These are phyloP conservation scores for Monochamus saltuarius DNA, from an alignment of 1,140 invertebrate species.

Conservation along the genomic window DNA sequence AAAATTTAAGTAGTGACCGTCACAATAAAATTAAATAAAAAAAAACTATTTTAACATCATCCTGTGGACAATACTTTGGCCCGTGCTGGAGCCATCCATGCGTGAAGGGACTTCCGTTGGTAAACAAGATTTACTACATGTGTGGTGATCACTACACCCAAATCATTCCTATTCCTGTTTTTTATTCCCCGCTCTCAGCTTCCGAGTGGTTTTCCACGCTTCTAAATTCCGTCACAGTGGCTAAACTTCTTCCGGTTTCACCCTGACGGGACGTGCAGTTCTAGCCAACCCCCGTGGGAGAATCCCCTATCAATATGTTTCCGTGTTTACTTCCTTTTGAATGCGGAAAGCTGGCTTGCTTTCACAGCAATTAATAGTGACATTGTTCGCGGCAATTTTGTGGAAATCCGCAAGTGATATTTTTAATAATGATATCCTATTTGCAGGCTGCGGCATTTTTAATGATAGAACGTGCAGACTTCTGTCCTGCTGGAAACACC, in stretches of 20 bases:
- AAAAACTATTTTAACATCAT: background rate
- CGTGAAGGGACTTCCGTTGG: conserved; percentile 19
- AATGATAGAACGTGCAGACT: too few species aligned
- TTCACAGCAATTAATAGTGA: background rate
- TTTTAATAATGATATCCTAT: too few species aligned
- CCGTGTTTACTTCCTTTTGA: background rate
- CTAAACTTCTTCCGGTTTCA: conserved; percentile 27
- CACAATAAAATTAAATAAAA: too few species aligned
- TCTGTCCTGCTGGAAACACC: too few species aligned
- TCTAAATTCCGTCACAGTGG: conserved; percentile 33
- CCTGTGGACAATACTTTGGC: conserved; percentile 3
- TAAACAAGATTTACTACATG: conserved; percentile 8
- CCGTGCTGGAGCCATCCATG: conserved; percentile 17
- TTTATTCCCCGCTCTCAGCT: background rate
- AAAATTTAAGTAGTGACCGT: too few species aligned
- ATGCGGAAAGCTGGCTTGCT: background rate
- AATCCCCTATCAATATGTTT: background rate
- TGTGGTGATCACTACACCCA: conserved; percentile 10
- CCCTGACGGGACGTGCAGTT: background rate
- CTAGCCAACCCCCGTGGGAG: too few species aligned
- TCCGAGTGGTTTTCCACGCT: conserved; percentile 19
- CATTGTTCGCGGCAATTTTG: conserved; percentile 18
- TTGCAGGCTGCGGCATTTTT: too few species aligned
- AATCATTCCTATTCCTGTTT: conserved; percentile 1
- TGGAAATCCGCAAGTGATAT: conserved; percentile 9